Evolutionary conservation across 2,113 vertebrate genomes (phyloP).

Genomic region (Nasalis larvatus): DNA sequence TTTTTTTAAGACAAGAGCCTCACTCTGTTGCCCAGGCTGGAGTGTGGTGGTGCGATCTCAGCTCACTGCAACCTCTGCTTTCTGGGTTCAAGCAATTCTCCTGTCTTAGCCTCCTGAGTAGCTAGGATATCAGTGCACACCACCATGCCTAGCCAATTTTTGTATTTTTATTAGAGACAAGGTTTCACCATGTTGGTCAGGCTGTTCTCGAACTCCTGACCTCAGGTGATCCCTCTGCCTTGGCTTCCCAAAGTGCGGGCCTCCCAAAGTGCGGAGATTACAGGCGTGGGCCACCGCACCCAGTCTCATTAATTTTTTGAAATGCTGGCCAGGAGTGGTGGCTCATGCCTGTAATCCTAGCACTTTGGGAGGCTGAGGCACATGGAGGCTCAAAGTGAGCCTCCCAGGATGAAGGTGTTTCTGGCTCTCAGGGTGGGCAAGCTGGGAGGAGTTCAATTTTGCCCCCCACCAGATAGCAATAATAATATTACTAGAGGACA

Average conservation of each 20-base stretch:
- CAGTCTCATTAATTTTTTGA: background rate
- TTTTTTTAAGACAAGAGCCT: background rate
- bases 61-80: background rate
- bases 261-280: background rate
- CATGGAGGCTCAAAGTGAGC: background rate
- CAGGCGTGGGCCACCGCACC: background rate
- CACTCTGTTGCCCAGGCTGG: background rate
- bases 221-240: background rate
- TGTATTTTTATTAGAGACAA: background rate
- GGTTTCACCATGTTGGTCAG: background rate
- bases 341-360: no score
- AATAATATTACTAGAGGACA: background rate
- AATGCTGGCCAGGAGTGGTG: no score
- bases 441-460: background rate
- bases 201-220: background rate
- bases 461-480: no score
- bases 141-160: background rate
- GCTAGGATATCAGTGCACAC: background rate
- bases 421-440: background rate
- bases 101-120: background rate
- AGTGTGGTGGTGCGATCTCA: background rate
- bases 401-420: background rate
- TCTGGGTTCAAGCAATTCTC: background rate
- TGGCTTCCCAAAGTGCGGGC: background rate
- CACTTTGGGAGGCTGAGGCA: no score